Base-by-base conservation (phyloP, 2,797 vertebrate genomes). In the Lerista edwardsae region DNA sequence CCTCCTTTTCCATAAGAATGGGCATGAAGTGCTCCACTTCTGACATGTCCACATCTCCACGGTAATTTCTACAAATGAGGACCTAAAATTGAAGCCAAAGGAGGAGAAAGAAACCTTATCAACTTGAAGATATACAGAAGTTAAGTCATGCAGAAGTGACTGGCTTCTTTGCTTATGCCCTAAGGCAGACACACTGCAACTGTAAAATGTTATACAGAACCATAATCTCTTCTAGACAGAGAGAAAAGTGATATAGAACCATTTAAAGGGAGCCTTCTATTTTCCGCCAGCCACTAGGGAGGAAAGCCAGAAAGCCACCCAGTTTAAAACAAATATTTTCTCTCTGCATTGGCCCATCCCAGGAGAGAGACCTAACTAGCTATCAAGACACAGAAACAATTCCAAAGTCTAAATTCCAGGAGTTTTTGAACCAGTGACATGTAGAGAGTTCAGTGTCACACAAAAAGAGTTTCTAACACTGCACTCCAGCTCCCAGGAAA, bases 21-120 rank as follows among this genome's bases (percentile, higher is more conserved):
- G 97, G 97, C 98, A 99, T 99, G 91, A 99, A 99, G 91, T 99
- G 98, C 91, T 99, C 98, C 72, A 99, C 99, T 95, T 99, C 98
- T 0, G 98, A 98, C 98, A 99, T 99, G 94, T 99, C 99, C 96
- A 99, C 98, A 94, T 99, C 98, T 1, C 99, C 99, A 0, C 98
- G 97, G 94, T 99, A 99, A 95, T 99, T 99, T 74, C 98, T 95
- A 86, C 99, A 99, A 90, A 99, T 98, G 69, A 99, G 97, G 79
- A 99, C 98, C 98, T 99, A 65, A 0, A 0, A 3, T 29, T 25
- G 17, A 9, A 81, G 0, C 0, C 15, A 44, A 3, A 7, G 1
- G 1, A 27, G 41, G 7, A 41, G 29, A 55, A 21, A 62, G 29
- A 3, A 41, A 11, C 12, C 0, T n/a, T 61, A 51, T 65, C 61